Percentiles rank a stretch among this genome's conserved stretches.
Evolutionary conservation across 64 coral and sea anemone species (phyloP).

Genomic region (Pocillopora verrucosa): DNA sequence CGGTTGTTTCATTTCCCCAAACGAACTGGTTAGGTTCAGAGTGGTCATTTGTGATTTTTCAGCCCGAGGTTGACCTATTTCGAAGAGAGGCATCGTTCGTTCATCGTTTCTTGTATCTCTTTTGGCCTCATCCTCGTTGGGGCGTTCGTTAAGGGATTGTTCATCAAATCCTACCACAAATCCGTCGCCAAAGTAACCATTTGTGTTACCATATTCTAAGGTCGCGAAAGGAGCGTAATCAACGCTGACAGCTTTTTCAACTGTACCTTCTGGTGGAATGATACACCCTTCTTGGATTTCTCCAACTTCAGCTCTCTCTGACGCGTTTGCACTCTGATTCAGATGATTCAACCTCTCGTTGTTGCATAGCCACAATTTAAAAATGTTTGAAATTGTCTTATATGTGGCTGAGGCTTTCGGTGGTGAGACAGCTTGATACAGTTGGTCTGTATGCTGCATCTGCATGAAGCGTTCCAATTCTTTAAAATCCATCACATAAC

Average conservation of each 20-base stretch:
- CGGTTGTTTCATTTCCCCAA: background rate
- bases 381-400: background rate
- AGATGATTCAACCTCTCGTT: background rate
- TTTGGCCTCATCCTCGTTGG: background rate
- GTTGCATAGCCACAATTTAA: slow-evolving; percentile 19
- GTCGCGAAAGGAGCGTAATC: background rate
- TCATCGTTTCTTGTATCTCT: background rate
- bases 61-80: background rate
- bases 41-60: background rate
- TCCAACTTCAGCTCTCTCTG: background rate
- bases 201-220: background rate
- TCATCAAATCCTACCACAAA: background rate
- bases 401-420: background rate
- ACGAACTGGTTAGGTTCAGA: background rate
- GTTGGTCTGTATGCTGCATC: background rate
- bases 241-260: background rate
- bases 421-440: background rate
- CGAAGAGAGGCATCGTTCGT: background rate
- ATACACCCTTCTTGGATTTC: background rate
- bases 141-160: background rate
- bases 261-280: background rate
- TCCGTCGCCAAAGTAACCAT: background rate
- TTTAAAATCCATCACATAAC: background rate
- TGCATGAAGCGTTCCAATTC: background rate
- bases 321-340: background rate